Evolutionary conservation across 2,888 invertebrate genomes (phyloP), one percentile per base, ranked within the genome.

Genomic region (Cheilosia urbana): DNA sequence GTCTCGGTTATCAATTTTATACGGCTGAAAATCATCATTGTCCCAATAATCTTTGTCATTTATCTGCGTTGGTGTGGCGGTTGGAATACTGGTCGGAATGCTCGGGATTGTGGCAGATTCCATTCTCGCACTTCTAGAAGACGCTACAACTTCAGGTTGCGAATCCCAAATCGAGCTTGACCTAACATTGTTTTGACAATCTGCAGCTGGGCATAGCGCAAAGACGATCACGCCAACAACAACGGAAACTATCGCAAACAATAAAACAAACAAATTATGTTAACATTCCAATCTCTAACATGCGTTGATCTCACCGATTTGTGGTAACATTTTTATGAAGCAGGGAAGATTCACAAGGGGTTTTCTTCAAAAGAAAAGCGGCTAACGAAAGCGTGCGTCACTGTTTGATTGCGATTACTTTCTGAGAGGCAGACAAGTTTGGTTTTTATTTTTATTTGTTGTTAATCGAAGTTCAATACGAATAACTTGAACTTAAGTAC

Each of bases 1-100:
- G 88, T 95, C 95, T 87, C 94, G 90, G 9, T 89, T 89, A 66
- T 92, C 91, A 69, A 90, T 90, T 65, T 90, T 89, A 77, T 90
- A 92, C 11, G 92, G 92, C 13, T 92, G 89, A 88, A 90, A 92
- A 37, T 89, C 88, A 73, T 90, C 90, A 34, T 88, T 91, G 0
- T 37, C 91, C 85, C 88, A 88, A 68, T 89, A 88, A 34, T 90
- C 89, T 49, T 88, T 85, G 87, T 89, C 89, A 51, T 89, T 55
- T 19, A 72, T 76, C 5, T 37, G 17, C 4, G 71, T 65, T 1
- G 76, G 49, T 53, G 49, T 78, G 1, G 37, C 60, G 19, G 17
- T 47, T 47, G 19, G 17, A 17, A n/a, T 17, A 17, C 17, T 17
- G 17, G 30, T 62, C 40, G 60, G 13, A 19, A 27, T 37, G 11